phyloP scores from a whole-genome alignment of 2,113 vertebrate genomes.

The Cygnus buccinator region DNA sequence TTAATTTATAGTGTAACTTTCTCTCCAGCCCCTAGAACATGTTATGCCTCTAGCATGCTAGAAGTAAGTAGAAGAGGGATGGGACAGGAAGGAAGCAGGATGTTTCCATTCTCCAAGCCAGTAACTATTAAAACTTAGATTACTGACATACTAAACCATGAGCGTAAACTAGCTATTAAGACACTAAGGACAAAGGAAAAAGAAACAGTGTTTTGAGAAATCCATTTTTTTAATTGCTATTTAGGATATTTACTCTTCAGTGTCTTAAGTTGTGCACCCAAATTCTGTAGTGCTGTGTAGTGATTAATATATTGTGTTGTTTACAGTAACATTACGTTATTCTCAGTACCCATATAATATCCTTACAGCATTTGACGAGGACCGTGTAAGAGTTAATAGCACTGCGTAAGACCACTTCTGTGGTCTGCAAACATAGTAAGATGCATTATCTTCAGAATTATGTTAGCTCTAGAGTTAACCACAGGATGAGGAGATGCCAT shows the following conservation, averaged over 20 bases:
- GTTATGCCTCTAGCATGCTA: not conserved
- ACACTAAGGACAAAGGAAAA: not conserved
- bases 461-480: constrained; percentile 66
- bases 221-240: not conserved
- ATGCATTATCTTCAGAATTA: constrained; percentile 64
- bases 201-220: not conserved
- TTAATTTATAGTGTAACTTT: not conserved
- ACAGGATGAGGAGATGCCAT: constrained; percentile 71
- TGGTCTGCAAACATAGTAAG: constrained; percentile 60
- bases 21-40: not conserved
- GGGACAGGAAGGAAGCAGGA: not conserved
- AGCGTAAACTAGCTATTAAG: not conserved
- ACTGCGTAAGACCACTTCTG: not conserved
- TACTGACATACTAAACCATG: not conserved
- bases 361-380: constrained; percentile 17
- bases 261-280: not conserved
- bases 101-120: not conserved
- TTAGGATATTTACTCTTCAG: not conserved
- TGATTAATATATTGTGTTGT: fast-evolving
- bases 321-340: not conserved
- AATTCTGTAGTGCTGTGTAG: not conserved
- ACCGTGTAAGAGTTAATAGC: constrained; percentile 9
- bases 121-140: not conserved
- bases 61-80: not conserved
- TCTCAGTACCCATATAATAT: not conserved